Percentiles rank a stretch among this genome's conserved stretches.
phyloP scores from a whole-genome alignment of 2,797 vertebrate species.

The Cichlasoma orientale region DNA sequence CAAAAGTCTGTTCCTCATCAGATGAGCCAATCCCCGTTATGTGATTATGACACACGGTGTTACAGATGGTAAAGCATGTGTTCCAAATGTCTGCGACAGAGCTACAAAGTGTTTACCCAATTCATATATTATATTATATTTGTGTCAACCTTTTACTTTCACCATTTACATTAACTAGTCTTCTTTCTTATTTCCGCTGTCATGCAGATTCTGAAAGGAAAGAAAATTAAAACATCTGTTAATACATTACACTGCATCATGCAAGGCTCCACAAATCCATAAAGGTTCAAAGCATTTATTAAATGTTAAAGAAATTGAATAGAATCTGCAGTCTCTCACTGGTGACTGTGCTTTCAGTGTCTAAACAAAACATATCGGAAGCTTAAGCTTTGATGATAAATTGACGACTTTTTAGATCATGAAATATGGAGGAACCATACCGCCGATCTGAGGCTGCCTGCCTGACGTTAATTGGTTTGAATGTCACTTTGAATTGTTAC shows the following conservation, averaged over 20 bases:
- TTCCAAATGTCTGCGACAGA: not conserved
- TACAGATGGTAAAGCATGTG: conserved; percentile 2
- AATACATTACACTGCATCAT: no score
- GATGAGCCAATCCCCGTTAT: not conserved
- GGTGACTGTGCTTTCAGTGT: not conserved
- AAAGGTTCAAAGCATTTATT: not conserved
- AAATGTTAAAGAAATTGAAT: not conserved
- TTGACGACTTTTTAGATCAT: not conserved
- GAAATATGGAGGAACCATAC: not conserved
- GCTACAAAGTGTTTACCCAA: no score
- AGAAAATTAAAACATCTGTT: not conserved
- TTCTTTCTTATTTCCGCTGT: conserved; percentile 68
- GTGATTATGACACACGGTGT: conserved; percentile 1
- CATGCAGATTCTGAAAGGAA: conserved; percentile 64
- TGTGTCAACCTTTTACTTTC: not conserved
- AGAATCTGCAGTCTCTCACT: not conserved
- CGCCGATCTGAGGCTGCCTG: not conserved
- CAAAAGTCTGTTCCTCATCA: not conserved
- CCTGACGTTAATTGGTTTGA: not conserved
- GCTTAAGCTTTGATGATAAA: not conserved
- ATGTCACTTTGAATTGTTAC: not conserved
- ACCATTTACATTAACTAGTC: conserved; percentile 39
- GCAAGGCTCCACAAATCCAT: not conserved
- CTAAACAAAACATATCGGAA: not conserved
- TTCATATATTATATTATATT: no score